These are phyloP conservation scores for Pteria penguin DNA, from an alignment of 2,888 invertebrate species.

Conservation along the genomic window DNA sequence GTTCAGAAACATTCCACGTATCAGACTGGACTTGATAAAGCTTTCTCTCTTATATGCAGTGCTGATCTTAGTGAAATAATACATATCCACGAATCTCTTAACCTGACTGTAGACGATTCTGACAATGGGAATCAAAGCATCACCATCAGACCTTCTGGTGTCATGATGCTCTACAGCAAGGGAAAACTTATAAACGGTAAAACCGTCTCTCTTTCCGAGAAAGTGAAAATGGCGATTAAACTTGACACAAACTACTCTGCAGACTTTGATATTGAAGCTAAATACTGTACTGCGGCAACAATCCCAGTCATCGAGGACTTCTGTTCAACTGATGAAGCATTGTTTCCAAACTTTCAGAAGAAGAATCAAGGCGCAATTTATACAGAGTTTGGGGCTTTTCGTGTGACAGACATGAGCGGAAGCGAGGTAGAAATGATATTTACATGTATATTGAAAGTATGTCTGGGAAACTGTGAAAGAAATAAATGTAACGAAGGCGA, in stretches of 20 bases:
- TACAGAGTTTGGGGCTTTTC: conserved; percentile 8
- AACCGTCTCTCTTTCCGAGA: conserved; percentile 5
- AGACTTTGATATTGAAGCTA: conserved; percentile 1
- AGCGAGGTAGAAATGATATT: conserved; percentile 8
- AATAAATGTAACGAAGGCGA: not conserved
- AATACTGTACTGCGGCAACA: conserved; percentile 7
- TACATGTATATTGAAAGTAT: conserved; percentile 1
- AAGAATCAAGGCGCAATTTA: not conserved
- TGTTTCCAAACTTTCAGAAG: not conserved
- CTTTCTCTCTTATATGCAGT: not conserved
- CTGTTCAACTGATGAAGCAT: not conserved
- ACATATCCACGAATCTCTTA: not conserved
- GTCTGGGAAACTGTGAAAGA: not conserved
- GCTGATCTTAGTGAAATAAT: not conserved
- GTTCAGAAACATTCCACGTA: not conserved
- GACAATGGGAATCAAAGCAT: not conserved
- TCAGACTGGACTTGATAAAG: conserved; percentile 6
- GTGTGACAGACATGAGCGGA: not conserved
- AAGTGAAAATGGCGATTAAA: conserved; percentile 1
- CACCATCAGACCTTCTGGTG: not conserved
- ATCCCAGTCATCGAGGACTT: conserved; percentile 7
- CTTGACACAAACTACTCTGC: not conserved
- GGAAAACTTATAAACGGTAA: not conserved
- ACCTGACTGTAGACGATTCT: not conserved
- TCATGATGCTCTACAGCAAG: conserved; percentile 1